phyloP scores from a whole-genome alignment of 2,888 invertebrate genomes.

The Hedychridium roseum region DNA sequence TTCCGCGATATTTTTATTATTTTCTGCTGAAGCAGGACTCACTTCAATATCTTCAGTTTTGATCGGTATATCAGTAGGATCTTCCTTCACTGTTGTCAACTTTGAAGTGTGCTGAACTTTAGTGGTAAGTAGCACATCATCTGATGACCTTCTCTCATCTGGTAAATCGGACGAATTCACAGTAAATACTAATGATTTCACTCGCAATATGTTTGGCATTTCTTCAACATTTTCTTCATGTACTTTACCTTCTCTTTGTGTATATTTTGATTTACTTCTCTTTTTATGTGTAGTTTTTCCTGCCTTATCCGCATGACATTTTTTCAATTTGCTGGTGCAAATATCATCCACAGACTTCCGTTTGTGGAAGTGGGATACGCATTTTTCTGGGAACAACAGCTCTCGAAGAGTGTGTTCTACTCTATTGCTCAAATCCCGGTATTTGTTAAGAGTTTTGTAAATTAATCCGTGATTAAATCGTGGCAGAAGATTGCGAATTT shows the following conservation, averaged over 20 bases:
- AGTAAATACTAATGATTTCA: too few species aligned
- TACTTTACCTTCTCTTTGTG: neutral
- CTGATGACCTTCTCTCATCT: too few species aligned
- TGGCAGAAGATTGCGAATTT: conserved; percentile 28
- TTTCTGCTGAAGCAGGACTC: too few species aligned
- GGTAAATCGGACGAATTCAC: too few species aligned
- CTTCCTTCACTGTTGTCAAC: too few species aligned
- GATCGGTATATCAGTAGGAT: too few species aligned
- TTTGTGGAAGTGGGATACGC: neutral
- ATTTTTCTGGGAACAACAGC: conserved; percentile 30
- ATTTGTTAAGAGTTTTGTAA: conserved; percentile 15
- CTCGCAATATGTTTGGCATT: neutral
- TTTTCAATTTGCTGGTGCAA: neutral
- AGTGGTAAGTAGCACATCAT: too few species aligned
- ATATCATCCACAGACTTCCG: conserved; percentile 3
- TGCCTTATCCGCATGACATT: neutral
- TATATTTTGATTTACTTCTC: neutral
- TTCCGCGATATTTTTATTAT: too few species aligned
- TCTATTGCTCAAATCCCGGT: conserved; percentile 20
- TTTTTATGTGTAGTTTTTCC: neutral
- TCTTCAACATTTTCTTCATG: neutral
- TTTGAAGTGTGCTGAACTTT: too few species aligned
- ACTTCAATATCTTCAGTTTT: too few species aligned
- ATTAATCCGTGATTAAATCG: conserved; percentile 19
- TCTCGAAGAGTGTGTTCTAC: conserved; percentile 42